phyloP scores from a whole-genome alignment of 2,888 invertebrate genomes.

The Adelphocoris suturalis region DNA sequence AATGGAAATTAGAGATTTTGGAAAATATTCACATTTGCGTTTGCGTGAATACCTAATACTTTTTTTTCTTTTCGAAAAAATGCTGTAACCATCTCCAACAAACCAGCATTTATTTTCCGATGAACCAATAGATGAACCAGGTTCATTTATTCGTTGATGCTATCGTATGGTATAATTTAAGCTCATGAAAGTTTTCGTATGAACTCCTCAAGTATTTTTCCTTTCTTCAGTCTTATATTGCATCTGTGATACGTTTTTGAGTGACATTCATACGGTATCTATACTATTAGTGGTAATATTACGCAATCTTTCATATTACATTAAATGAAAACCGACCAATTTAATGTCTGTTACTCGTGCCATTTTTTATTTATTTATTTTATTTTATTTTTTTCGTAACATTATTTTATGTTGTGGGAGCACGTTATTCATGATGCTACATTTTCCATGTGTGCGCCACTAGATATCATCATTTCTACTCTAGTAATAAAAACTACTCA shows the following conservation, averaged over 20 bases:
- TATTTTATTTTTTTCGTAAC: too few species aligned
- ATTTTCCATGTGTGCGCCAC: neutral
- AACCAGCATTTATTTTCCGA: neutral
- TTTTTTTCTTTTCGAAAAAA: neutral
- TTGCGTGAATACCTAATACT: too few species aligned
- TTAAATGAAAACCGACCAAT: constrained; percentile 63
- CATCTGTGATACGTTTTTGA: constrained; percentile 66
- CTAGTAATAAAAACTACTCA: constrained; percentile 17
- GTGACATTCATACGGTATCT: constrained; percentile 42
- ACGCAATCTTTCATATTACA: constrained; percentile 36
- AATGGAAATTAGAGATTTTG: neutral
- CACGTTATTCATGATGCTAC: neutral
- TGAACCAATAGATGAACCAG: neutral
- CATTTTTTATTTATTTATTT: constrained; percentile 1
- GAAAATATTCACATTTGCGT: too few species aligned
- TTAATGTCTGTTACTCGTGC: constrained; percentile 49
- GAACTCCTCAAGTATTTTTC: neutral
- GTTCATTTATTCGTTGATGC: neutral
- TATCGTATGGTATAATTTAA: neutral
- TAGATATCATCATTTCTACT: neutral
- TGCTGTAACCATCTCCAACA: neutral
- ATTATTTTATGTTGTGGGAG: too few species aligned
- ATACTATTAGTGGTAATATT: constrained; percentile 31
- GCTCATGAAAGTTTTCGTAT: too few species aligned
- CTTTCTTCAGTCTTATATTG: constrained; percentile 42